Evolutionary conservation across 2,797 vertebrate genomes (phyloP).

Genomic region (Glossophaga mutica): DNA sequence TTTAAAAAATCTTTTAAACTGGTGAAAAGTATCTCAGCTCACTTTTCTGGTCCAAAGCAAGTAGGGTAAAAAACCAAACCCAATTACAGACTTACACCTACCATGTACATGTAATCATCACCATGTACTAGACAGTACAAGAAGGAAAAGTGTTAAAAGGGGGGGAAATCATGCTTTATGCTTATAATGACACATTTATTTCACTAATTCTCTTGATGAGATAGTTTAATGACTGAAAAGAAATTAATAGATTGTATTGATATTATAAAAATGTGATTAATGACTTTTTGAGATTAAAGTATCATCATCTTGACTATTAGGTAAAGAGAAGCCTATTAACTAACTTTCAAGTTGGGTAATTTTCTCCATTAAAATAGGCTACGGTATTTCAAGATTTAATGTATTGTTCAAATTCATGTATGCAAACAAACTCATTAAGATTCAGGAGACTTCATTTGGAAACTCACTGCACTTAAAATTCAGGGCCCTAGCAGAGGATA

Average conservation of each 20-base stretch:
- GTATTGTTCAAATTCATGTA: conserved; percentile 72
- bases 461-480: conserved; percentile 67
- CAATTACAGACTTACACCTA: background rate
- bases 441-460: conserved; percentile 64
- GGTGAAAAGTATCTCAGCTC: background rate
- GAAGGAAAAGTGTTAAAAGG: background rate
- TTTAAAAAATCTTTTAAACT: background rate
- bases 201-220: conserved; percentile 43
- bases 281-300: conserved; percentile 70
- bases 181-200: conserved; percentile 10
- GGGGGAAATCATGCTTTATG: background rate
- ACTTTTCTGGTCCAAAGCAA: background rate
- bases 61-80: background rate
- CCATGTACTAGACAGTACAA: background rate
- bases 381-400: conserved; percentile 52
- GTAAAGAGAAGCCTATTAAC: conserved; percentile 65
- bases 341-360: conserved; percentile 47
- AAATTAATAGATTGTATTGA: conserved; percentile 22
- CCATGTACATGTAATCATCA: background rate
- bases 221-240: conserved; percentile 43
- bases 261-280: conserved; percentile 51
- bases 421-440: conserved; percentile 75
- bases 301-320: conserved; percentile 59
- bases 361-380: conserved; percentile 56
- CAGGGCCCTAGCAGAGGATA: conserved; percentile 34